Evolutionary conservation across 2,797 vertebrate species (phyloP), one percentile per base, ranked within the genome.

Genomic region (Enteromius anoplus): DNA sequence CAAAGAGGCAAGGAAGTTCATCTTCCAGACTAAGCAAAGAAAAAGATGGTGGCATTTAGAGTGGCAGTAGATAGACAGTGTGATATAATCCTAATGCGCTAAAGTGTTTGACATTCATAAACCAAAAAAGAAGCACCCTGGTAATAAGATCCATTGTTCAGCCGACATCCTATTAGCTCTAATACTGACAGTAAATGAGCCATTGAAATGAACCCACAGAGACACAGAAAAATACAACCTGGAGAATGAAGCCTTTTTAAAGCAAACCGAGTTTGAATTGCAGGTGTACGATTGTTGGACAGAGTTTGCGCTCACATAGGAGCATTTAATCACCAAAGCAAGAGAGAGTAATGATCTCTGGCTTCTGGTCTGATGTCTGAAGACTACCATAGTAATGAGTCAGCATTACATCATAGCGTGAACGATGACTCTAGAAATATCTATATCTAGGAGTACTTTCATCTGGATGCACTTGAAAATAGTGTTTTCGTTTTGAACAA

Each of bases 161-260:
- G 75, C 40, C 5, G 7, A 77, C 37, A 77, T 69, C 81, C 34
- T 60, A 83, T 83, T 83, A 70, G 64, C 64, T 84, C 71, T 84
- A 87, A 86, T 78, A 60, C 19, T 70, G 78, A 84, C 68, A 81
- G 79, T 82, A 87, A 88, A 87, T 81, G 86, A 87, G 62, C 71
- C 82, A 77, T 84, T 86, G 77, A 81, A 86, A 85, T 32, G 53
- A 85, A 77, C 62, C 58, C 76, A 77, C 76, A 79, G 83, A 85
- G 87, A 82, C 55, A 60, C 66, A 45, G 75, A 62, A 82, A 58
- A 34, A 45, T 40, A 53, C 23, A 80, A 75, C 75, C 76, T 83
- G 37, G 21, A 73, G 83, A 78, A 40, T 68, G 1, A 55, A 76
- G 62, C 62, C 5, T 55, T 75, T 75, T 72, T 40, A 69, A 51